Base-by-base conservation (phyloP, 2,113 vertebrate genomes). In the Cavia porcellus region DNA sequence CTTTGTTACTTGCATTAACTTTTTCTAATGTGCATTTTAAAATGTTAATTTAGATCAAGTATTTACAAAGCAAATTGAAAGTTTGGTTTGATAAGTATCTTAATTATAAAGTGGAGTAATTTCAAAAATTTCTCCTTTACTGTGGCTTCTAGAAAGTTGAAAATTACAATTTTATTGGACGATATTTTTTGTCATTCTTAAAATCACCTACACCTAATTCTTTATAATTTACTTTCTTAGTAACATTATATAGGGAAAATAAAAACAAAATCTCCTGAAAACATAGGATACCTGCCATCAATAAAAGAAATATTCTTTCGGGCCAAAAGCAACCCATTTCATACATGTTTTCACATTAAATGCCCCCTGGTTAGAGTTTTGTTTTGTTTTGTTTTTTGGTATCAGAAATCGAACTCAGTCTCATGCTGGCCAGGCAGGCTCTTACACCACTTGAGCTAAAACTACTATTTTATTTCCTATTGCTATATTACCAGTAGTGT, bases 221-320 rank as follows among this genome's bases (percentile, higher is more conserved):
- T 61, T 93, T 70, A 94, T 47, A 89, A 5, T 11, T 96, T 77
- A 38, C 3, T 68, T 75, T 95, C n/a, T 81, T 86, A 75, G 52
- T 82, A 77, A 45, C 45, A 28, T 83, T 72, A 5, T 72, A 7
- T 22, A 72, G 8, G 10, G 2, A 45, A 64, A 47, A 86, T 19
- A 66, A 74, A 75, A 47, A 24, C 52, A 50, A 89, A 86, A 64
- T 57, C 11, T 84, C 20, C 35, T 68, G 35, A n/a, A 17, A 84
- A 22, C 15, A 61, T 3, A 32, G 30, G 50, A 24, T 77, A 80
- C 25, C 12, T 83, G 13, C 45, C 7, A n/a, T 0, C 52, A 93
- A 50, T 64, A 52, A 47, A 42, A 32, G 4, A 74, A 30, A 24
- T 80, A 15, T 50, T 45, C 19, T 3, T 80, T 70, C 13, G 45